Conservation (phyloP, 2,113 vertebrate genomes). For the Camelus dromedarius region DNA sequence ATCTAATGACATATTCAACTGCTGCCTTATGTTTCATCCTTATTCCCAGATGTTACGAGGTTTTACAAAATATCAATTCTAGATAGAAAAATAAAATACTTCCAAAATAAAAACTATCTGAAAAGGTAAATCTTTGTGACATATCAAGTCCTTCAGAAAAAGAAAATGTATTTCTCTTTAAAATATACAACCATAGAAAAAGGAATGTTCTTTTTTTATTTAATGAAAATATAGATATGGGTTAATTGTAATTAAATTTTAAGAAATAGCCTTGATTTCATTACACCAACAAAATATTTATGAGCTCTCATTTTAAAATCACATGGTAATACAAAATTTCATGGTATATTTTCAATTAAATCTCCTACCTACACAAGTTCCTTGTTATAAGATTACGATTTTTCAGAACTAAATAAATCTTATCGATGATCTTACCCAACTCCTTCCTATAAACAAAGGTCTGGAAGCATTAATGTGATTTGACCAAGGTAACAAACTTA, state of each 20-base stretch:
- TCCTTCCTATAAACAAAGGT: background rate
- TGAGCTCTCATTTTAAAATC: conserved; percentile 24
- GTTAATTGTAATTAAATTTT: conserved; percentile 14
- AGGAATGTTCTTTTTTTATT: background rate
- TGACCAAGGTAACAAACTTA: background rate
- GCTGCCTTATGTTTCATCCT: background rate
- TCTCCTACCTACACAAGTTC: background rate
- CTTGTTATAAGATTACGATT: background rate
- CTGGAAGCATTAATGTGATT: background rate
- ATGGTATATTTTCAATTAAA: background rate
- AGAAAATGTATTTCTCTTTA: background rate
- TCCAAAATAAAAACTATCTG: background rate
- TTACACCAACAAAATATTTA: background rate
- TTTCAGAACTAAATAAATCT: background rate
- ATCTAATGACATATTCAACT: background rate
- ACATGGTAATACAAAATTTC: background rate
- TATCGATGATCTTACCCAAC: background rate
- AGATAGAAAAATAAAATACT: conserved; percentile 14
- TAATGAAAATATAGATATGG: background rate
- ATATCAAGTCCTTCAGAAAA: background rate
- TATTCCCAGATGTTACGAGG: background rate
- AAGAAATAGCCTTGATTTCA: conserved; percentile 21
- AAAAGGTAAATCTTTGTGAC: background rate
- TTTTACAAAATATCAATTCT: conserved; percentile 24
- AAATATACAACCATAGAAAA: background rate